Evolutionary conservation across 2,888 invertebrate genomes (phyloP), one percentile per base, ranked within the genome.

Genomic region (Lasioglossum vierecki): DNA sequence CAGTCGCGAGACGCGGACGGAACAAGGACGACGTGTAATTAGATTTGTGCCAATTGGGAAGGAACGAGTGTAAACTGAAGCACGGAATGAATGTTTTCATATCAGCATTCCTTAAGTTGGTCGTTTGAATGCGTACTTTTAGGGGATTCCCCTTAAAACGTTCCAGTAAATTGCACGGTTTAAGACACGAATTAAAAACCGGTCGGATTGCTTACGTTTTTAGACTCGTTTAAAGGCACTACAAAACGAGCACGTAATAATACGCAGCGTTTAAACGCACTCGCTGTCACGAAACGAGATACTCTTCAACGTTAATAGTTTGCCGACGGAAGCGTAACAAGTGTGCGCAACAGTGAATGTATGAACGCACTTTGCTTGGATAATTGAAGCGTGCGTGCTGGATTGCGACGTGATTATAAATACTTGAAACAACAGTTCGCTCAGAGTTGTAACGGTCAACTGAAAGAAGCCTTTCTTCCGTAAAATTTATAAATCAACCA

Each of bases 241-340:
- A 46, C 44, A 44, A 44, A 44, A 72, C 30, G 68, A 22, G 44
- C 44, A 68, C 39, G 66, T 35, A 66, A 68, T 68, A 39, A 72
- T 46, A 49, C 30, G 11, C 18, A 22, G 72, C 30, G 46, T 72
- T 72, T 72, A 72, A 72, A 46, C 30, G 72, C 30, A 8, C 72
- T 49, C 30, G 22, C 46, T 46, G 72, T 46, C 49, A 72, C 46
- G 30, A 49, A 72, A 72, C 49, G 18, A 46, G 46, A 49, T 72
- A 72, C 49, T 72, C 30, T 72, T 49, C 30, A 30, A 18, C 72
- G 72, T 46, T 46, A 44, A n/a, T 71, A 71, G 44, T 49, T 72
- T 30, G 72, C 30, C 30, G 72, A 39, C 26, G 72, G 22, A 72
- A 35, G 49, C 72, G 49, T 49, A 72, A 72, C 46, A 49, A 72